Base-by-base conservation (phyloP, 2,113 vertebrate genomes). In the Perognathus longimembris region DNA sequence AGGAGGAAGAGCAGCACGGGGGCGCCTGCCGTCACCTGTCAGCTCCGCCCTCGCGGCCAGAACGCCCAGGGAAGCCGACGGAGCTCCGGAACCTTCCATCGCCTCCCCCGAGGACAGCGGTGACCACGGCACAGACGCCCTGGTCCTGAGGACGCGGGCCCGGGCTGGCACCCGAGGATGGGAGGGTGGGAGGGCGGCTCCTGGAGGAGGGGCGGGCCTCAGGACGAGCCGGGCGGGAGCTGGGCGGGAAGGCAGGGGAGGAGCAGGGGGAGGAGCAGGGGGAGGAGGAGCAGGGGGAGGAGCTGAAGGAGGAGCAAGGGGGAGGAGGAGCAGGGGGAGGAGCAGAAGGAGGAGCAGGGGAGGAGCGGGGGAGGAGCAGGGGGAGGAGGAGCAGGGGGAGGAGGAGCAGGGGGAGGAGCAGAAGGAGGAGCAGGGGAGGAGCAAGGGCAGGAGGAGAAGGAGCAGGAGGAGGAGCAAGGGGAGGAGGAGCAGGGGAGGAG, bases 111-210 rank as follows among this genome's bases (percentile, higher is more conserved):
- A 66, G 17, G 70, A 4, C 1, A 7, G 21, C 3, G 63, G 15
- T 0, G 6, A 10, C 32, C 17, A 63, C 0, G 3, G 40, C 7
- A 3, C 36, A 21, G 0, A 0, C 4, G 0, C 4, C 20, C 5
- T 3, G 45, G 50, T 54, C 11, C 2, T 54, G 17, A 54, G 50
- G 17, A 54, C 50, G 6, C 11, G 1, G 50, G 50, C 50, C 50
- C 50, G 1, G 50, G 50, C 50, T 54, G 50, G n/a, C n/a, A n/a
- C n/a, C n/a, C n/a, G n/a, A n/a, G n/a, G n/a, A n/a, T n/a, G n/a
- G n/a, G n/a, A n/a, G n/a, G n/a, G n/a, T n/a, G 7, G 1, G 2
- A 54, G 50, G 3, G 8, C 0, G 6, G 9, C 28, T 57, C n/a
- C 1, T n/a, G 10, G n/a, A 67, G 74, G n/a, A 64, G 28, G 10